A percentile compares a stretch with the other conserved stretches of the same genome.
phyloP scores from a whole-genome alignment of 2,888 invertebrate genomes.

The Emesis furor region DNA sequence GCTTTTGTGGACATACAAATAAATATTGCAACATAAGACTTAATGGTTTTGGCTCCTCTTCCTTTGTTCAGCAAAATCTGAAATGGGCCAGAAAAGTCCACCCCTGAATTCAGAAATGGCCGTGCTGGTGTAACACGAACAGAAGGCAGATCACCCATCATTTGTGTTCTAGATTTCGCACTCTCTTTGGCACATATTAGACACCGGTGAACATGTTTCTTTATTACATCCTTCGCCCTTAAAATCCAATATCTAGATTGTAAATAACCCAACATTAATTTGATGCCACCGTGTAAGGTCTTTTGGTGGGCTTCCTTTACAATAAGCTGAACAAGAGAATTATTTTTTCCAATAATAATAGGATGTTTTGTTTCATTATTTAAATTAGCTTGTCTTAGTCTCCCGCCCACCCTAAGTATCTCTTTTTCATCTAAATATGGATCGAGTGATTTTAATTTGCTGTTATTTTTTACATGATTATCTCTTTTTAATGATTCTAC shows the following conservation, averaged over 20 bases:
- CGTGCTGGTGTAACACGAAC: conserved; percentile 65
- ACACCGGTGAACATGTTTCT: not conserved
- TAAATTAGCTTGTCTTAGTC: conserved; percentile 11
- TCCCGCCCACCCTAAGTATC: conserved; percentile 71
- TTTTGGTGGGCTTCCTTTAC: not conserved
- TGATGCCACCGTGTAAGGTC: not conserved
- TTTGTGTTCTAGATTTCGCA: conserved; percentile 39
- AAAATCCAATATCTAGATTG: conserved; percentile 1
- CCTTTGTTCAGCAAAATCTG: conserved; percentile 65
- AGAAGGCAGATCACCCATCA: conserved; percentile 75
- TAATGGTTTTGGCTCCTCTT: conserved; percentile 66
- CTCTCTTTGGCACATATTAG: not conserved
- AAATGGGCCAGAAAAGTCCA: conserved; percentile 74
- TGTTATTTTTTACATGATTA: conserved; percentile 45
- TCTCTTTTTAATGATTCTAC: conserved; percentile 32
- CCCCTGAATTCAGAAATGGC: conserved; percentile 68
- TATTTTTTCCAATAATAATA: not conserved
- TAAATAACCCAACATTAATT: not conserved
- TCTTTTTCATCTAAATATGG: conserved; percentile 63
- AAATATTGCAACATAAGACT: conserved; percentile 75
- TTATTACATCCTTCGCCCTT: not conserved
- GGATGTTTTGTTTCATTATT: not conserved
- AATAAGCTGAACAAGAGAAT: not conserved
- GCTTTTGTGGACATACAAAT: conserved; percentile 72
- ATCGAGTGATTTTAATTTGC: conserved; percentile 58